Percentiles rank a stretch among this genome's conserved stretches.
Conservation (phyloP, 1,140 invertebrate genomes). For the Drosophila mauritiana region DNA sequence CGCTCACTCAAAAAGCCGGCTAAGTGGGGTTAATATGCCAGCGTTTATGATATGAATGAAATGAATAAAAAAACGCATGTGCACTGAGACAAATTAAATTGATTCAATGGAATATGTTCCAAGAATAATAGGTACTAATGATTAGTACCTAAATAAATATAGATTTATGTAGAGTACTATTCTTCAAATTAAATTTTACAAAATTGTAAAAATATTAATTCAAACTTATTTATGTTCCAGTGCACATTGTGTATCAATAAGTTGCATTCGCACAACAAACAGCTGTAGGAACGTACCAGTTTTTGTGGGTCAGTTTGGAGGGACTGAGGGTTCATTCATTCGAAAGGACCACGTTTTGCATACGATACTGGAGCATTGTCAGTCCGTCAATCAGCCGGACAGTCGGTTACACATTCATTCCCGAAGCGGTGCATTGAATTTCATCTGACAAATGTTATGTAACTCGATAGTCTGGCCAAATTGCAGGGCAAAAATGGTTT, state of each 20-base stretch:
- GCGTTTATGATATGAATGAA: slow-evolving; percentile 33
- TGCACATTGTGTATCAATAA: slow-evolving; percentile 24
- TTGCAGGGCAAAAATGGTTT: slow-evolving; percentile 19
- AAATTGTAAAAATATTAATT: no score
- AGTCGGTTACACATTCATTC: slow-evolving; percentile 39
- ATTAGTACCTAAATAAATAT: no score
- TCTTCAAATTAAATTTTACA: no score
- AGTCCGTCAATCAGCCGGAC: slow-evolving; percentile 52
- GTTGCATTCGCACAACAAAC: slow-evolving; percentile 18
- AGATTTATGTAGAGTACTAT: no score
- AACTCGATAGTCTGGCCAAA: slow-evolving; percentile 64
- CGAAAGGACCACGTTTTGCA: slow-evolving; percentile 37
- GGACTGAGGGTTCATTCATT: slow-evolving; percentile 59
- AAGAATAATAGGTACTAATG: no score
- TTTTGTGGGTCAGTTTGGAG: slow-evolving; percentile 35
- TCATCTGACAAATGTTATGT: slow-evolving; percentile 69
- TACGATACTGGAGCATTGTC: slow-evolving; percentile 56
- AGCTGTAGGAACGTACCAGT: slow-evolving; percentile 14
- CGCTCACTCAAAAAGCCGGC: slow-evolving; percentile 60
- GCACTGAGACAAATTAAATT: slow-evolving; percentile 4
- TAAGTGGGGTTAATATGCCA: slow-evolving; percentile 62
- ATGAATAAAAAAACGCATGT: slow-evolving; percentile 18
- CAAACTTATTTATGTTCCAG: not conserved
- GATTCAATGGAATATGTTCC: not conserved
- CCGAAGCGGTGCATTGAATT: slow-evolving; percentile 63